A percentile compares a stretch with the other conserved stretches of the same genome.
Evolutionary conservation across 2,888 invertebrate species (phyloP).

Genomic region (Heliothis peltigera): DNA sequence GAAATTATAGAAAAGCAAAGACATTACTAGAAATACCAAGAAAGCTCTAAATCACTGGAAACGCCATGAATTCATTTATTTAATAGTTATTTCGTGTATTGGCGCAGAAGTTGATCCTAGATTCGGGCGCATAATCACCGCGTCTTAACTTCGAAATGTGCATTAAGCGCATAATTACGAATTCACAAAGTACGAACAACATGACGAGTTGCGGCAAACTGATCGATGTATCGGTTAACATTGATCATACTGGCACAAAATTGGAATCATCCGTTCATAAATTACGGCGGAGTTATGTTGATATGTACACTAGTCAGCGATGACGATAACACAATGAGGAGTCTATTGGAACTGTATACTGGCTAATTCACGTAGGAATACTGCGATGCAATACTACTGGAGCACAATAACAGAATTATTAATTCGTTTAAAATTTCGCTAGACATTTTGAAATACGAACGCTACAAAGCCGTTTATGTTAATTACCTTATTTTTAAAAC

Average conservation of each 20-base stretch:
- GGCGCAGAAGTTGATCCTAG: not conserved
- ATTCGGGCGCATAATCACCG: not conserved
- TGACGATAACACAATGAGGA: slow-evolving; percentile 34
- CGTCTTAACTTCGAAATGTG: not conserved
- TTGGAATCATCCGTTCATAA: slow-evolving; percentile 47
- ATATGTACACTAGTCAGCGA: slow-evolving; percentile 22
- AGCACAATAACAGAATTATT: slow-evolving; percentile 15
- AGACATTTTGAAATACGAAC: slow-evolving; percentile 12
- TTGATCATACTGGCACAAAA: slow-evolving; percentile 24
- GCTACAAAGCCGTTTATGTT: not conserved
- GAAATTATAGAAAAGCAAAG: too few relatives aligned
- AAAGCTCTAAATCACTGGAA: not conserved
- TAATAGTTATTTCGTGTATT: not conserved
- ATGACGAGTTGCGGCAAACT: slow-evolving; percentile 3
- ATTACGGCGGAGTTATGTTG: slow-evolving; percentile 23
- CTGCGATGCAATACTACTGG: slow-evolving; percentile 12
- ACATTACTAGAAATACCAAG: not conserved
- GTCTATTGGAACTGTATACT: slow-evolving; percentile 15
- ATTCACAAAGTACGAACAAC: not conserved
- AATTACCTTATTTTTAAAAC: slow-evolving; percentile 22
- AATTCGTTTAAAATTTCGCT: slow-evolving; percentile 34
- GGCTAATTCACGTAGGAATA: slow-evolving; percentile 7
- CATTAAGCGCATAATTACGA: slow-evolving; percentile 9
- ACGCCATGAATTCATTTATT: not conserved
- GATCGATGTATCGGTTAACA: slow-evolving; percentile 9